Evolutionary conservation across 2,797 vertebrate genomes (phyloP), one percentile per base, ranked within the genome.

Genomic region (Urocyon cinereoargenteus): DNA sequence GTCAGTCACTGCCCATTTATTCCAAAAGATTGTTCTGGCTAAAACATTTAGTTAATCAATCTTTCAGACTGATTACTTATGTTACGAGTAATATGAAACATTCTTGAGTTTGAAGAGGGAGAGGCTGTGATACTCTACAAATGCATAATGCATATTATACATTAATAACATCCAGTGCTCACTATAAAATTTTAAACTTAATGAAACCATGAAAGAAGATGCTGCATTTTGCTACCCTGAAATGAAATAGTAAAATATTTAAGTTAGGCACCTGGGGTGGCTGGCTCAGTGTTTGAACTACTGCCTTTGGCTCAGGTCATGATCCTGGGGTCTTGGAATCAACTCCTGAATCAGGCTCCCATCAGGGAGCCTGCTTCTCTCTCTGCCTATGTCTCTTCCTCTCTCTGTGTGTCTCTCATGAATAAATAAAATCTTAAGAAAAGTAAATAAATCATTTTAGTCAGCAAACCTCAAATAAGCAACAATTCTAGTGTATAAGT

Each of bases 121-220:
- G 96, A 91, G 55, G 34, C 4, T 87, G 26, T 81, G 34, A 84
- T 91, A 64, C 8, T 51, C 19, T 86, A 78, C 11, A 36, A 92
- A 53, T 85, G 2, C 4, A 59, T 86, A 34, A 53, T 84, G 6
- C 2, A 49, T 92, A 45, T 86, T 94, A 86, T 73, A 53, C 22
- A 72, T 75, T 96, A 75, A 64, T 86, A 90, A 55, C 11, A 79
- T 11, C n/a, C 9, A 70, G 7, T 64, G 1, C 78, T 85, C 16
- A 87, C 40, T 62, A 73, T 49, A 68, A 40, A 96, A 75, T 70
- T 94, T 94, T 90, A 82, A 90, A 86, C 18, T 81, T 93, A 93
- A 75, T 51, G 64, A 94, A 84, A 84, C 13, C 24, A 31, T 49
- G 83, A 83, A 55, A 49, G 6, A 11, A 75, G 7, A 92, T 90